Base-by-base conservation (phyloP, 1,140 invertebrate genomes). In the Ips typographus region DNA sequence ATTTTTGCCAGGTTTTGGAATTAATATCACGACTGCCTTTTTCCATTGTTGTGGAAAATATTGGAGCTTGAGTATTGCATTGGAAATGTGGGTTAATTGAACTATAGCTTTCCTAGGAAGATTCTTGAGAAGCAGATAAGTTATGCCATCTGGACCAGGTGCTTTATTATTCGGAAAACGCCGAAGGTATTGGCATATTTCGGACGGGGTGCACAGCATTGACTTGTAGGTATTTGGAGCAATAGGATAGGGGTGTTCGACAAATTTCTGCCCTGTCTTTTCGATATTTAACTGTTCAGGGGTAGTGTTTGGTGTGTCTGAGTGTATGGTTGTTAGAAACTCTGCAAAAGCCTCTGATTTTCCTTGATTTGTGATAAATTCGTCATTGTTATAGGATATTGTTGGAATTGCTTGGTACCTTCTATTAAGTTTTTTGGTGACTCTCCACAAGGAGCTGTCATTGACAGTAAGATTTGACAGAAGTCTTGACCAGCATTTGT, bases 1-100 rank as follows among this genome's bases (percentile, higher is more conserved):
- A 22, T 74, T 40, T 70, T 82, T 81, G 41, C 67, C 70, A n/a
- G 71, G 75, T 73, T 82, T 81, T 1, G 59, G 70, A 1, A 82
- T 72, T 5, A 75, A 70, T 4, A 79, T 75, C 2, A 80, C 71
- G 40, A 64, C 75, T 1, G 78, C 72, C 3, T 52, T 6, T 70
- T 76, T 80, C 75, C 78, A 81, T 40, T 58, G 43, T 1, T 40
- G 38, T n/a, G 76, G 79, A 51, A 77, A 81, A 5, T 72, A 8
- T 39, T 67, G 47, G 0, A 74, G 49, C 39, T 55, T 38, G 38
- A 77, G 63, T 2, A 76, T 74, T 22, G 67, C 52, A 58, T 80
- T 80, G 55, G 73, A 74, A 1, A 80, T 68, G 22, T 71, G 42
- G 0, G 71, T 51, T 1, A 80, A 40, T 4, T 65, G 57, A 4